A percentile compares a stretch with the other conserved stretches of the same genome.
These are phyloP conservation scores for Drosophila buzzatii DNA, from an alignment of 2,888 invertebrate genomes.

Conservation along the genomic window DNA sequence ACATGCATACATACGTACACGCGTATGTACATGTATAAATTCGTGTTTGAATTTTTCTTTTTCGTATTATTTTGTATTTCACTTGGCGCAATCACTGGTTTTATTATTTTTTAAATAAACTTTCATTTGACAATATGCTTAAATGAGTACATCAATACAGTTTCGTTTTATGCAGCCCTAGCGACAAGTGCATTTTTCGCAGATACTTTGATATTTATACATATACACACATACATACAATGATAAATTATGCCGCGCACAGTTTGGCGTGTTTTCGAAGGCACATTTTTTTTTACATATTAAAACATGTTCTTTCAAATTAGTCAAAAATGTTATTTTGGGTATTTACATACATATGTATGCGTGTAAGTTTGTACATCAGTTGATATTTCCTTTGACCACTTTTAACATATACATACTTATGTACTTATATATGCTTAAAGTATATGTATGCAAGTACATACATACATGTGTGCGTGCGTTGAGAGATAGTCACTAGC, in stretches of 20 bases:
- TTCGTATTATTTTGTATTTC: slow-evolving; percentile 6
- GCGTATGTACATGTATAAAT: slow-evolving; percentile 20
- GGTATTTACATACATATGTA: slow-evolving; percentile 25
- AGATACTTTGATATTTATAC: slow-evolving; percentile 45
- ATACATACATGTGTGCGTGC: slow-evolving; percentile 67
- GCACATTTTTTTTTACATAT: slow-evolving; percentile 12
- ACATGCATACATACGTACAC: slow-evolving; percentile 11
- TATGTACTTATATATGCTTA: slow-evolving; percentile 59
- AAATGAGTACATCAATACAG: slow-evolving; percentile 11
- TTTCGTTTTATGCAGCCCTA: slow-evolving; percentile 46
- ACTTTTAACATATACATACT: slow-evolving; percentile 63
- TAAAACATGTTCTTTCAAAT: slow-evolving; percentile 1
- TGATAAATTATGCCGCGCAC: slow-evolving; percentile 64
- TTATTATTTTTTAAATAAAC: neutral
- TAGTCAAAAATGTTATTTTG: slow-evolving; percentile 7
- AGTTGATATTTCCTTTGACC: slow-evolving; percentile 57
- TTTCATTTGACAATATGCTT: slow-evolving; percentile 11
- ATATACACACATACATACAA: slow-evolving; percentile 49
- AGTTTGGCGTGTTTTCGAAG: slow-evolving; percentile 28
- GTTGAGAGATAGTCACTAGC: slow-evolving; percentile 67
- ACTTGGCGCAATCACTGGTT: slow-evolving; percentile 3
- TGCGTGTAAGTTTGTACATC: slow-evolving; percentile 39
- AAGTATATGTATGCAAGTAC: slow-evolving; percentile 57
- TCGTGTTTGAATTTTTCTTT: neutral
- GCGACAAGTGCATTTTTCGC: slow-evolving; percentile 54